phyloP scores from a whole-genome alignment of 2,797 vertebrate species.

The Sebastes elongatus region DNA sequence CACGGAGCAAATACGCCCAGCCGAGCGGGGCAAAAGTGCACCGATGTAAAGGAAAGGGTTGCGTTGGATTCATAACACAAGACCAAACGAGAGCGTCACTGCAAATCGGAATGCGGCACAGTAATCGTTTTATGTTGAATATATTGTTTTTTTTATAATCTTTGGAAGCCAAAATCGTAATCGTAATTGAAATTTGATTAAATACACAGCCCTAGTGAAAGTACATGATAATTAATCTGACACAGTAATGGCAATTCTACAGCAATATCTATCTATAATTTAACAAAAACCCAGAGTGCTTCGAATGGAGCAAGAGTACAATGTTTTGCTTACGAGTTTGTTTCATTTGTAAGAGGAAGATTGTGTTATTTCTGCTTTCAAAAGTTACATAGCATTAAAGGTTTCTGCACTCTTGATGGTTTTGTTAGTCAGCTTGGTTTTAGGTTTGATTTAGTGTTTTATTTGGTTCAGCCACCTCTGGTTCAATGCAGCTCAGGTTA shows the following conservation, averaged over 20 bases:
- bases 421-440: background rate
- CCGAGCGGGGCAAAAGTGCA: too few relatives aligned
- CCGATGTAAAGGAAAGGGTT: too few relatives aligned
- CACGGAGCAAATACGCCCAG: too few relatives aligned
- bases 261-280: background rate
- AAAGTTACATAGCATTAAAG: background rate
- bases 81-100: too few relatives aligned
- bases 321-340: background rate
- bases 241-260: background rate
- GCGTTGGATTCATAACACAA: too few relatives aligned
- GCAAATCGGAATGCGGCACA: too few relatives aligned
- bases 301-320: background rate
- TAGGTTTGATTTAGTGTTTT: background rate
- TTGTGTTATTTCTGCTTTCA: background rate
- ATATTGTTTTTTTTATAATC: too few relatives aligned
- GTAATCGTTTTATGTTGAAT: too few relatives aligned
- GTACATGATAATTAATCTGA: background rate
- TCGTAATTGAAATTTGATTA: too few relatives aligned
- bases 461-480: background rate
- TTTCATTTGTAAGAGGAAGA: background rate
- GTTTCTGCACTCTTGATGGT: background rate
- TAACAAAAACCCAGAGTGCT: background rate
- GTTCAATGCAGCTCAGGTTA: slow-evolving; percentile 18
- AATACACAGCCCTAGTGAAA: too few relatives aligned
- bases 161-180: too few relatives aligned